Conservation (phyloP, 2,797 vertebrate species). For the Alfaro cultratus region DNA sequence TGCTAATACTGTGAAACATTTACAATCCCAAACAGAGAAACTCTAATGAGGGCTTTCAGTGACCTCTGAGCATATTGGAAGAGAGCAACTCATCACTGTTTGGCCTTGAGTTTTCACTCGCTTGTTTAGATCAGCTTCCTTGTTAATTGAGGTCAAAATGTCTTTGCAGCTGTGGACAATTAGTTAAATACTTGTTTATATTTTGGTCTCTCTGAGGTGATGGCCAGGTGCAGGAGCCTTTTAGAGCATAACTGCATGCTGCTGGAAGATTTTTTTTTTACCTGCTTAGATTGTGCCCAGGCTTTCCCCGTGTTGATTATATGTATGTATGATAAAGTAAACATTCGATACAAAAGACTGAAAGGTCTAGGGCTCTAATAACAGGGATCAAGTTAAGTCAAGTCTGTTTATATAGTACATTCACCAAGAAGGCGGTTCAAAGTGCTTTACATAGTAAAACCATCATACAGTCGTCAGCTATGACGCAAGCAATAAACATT, state of each 20-base stretch:
- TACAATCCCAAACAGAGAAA: constrained; percentile 43
- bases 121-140: constrained; percentile 45
- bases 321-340: constrained; percentile 5
- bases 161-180: constrained; percentile 21
- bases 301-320: constrained; percentile 31
- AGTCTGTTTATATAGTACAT: not conserved
- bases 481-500: not conserved
- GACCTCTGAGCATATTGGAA: constrained; percentile 58
- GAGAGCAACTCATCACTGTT: constrained; percentile 55
- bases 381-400: not conserved
- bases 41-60: constrained; percentile 50
- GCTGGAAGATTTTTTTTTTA: constrained; percentile 29
- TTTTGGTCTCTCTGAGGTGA: constrained; percentile 42
- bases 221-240: constrained; percentile 43
- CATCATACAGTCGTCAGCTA: not conserved
- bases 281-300: constrained; percentile 17
- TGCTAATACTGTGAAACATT: constrained; percentile 49
- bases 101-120: constrained; percentile 60
- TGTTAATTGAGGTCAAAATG: constrained; percentile 72
- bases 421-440: not conserved
- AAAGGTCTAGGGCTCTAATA: not conserved
- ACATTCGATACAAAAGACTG: not conserved
- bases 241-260: constrained; percentile 31
- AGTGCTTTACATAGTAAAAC: not conserved
- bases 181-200: constrained; percentile 47